Evolutionary conservation across 2,113 vertebrate species (phyloP).

Genomic region (Corythornis vintsioides): DNA sequence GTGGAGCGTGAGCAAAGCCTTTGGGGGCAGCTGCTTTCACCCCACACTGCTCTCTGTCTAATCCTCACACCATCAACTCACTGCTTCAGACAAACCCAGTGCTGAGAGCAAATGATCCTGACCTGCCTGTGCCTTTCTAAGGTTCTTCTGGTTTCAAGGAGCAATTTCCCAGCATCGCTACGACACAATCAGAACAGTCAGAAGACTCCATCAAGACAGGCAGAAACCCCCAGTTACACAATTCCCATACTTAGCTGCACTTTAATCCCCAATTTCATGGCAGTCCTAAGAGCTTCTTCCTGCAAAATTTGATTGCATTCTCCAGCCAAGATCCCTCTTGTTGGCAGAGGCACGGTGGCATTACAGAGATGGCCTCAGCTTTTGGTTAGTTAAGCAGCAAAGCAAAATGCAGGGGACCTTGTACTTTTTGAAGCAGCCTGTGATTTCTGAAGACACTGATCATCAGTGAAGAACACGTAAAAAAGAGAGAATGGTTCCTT

Average conservation of each 20-base stretch:
- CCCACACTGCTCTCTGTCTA: background rate
- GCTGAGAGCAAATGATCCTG: constrained; percentile 3
- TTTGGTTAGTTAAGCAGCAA: background rate
- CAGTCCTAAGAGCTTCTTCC: constrained; percentile 7
- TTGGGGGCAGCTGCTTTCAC: background rate
- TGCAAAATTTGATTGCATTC: background rate
- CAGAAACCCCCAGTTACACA: constrained; percentile 1
- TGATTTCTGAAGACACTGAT: background rate
- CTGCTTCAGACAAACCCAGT: background rate
- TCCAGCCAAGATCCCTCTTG: background rate
- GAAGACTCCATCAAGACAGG: background rate
- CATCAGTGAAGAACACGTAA: background rate
- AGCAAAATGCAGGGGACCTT: background rate
- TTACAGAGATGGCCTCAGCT: background rate
- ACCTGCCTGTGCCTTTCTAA: constrained; percentile 3
- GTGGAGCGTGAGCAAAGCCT: background rate
- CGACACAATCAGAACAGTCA: constrained; percentile 13
- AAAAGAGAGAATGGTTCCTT: background rate
- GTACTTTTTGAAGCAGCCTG: background rate
- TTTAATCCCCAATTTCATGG: background rate
- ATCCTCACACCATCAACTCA: background rate
- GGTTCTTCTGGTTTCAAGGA: background rate
- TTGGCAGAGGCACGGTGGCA: background rate
- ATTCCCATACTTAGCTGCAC: background rate
- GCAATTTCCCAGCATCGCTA: background rate